Evolutionary conservation across 2,888 invertebrate species (phyloP).

Genomic region (Chaitophorus viminalis): DNA sequence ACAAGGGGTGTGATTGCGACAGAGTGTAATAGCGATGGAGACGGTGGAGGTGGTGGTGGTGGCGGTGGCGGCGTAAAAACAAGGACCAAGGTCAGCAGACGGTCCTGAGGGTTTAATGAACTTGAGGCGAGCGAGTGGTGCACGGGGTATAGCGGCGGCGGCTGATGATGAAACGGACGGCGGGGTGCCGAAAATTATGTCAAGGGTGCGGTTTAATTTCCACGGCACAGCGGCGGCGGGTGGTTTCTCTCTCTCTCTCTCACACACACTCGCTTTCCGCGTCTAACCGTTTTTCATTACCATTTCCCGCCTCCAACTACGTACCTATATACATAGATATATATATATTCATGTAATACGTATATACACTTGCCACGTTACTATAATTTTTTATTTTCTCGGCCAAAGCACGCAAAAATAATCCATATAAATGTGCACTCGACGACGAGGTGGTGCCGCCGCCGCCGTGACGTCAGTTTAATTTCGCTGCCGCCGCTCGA

Average conservation of each 20-base stretch:
- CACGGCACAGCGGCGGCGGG: slow-evolving; percentile 27
- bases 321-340: not conserved
- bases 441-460: not conserved
- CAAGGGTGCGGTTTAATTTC: slow-evolving; percentile 62
- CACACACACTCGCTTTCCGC: not conserved
- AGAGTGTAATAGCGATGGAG: no score
- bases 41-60: not conserved
- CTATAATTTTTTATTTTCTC: no score
- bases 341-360: not conserved
- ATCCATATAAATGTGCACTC: slow-evolving; percentile 46
- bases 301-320: not conserved
- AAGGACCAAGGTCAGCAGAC: slow-evolving; percentile 62
- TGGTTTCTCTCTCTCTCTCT: slow-evolving; percentile 18
- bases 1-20: not conserved
- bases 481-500: slow-evolving; percentile 8
- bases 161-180: not conserved
- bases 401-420: slow-evolving; percentile 1
- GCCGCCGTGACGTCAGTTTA: slow-evolving; percentile 54
- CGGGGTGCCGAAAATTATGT: slow-evolving; percentile 59
- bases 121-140: slow-evolving; percentile 9
- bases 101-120: slow-evolving; percentile 60
- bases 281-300: not conserved
- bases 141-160: not conserved
- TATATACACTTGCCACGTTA: no score
- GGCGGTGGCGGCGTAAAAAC: slow-evolving; percentile 47